Evolutionary conservation across 2,797 vertebrate species (phyloP), one percentile per base, ranked within the genome.

Genomic region (Octomys mimax): DNA sequence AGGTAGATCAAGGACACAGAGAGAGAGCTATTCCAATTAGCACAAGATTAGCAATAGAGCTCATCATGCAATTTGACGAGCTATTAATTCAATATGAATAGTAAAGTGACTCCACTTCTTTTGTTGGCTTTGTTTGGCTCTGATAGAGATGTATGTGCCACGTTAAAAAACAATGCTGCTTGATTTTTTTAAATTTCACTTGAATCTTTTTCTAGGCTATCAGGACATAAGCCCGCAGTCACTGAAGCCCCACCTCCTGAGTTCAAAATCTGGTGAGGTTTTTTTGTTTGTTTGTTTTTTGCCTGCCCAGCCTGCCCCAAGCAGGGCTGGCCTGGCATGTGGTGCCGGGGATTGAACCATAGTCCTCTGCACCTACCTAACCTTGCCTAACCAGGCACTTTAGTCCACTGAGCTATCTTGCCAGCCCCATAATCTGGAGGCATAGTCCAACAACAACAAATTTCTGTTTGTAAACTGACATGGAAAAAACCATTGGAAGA

Each of bases 11-110:
- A 70, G 73, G 71, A 68, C 61, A 90, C 95, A 71, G 2, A 39
- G 66, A 93, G 90, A 91, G 36, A 87, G 33, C 26, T 68, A 91
- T 78, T 95, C 91, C 70, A 87, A 75, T 86, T 87, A 89, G 31
- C 36, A 10, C 46, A 79, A 79, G 28, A 3, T 52, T 54, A 64
- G 89, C 54, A 81, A 89, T 68, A 42, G 24, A 77, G 31, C 2
- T 82, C 83, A 70, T 88, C 46, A 61, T 89, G 70, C 89, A 68
- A 89, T 73, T 92, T 85, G 77, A 86, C 82, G 77, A 86, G 62
- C 14, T 46, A 77, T 39, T 81, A 87, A 87, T 82, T 52, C 87
- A 61, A 42, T 10, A 21, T 49, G 46, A 91, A 33, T 36, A 62
- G 28, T 59, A 22, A 68, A 62, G 77, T 33, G 33, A 92, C 42